These are phyloP conservation scores for Papilio demoleus DNA, from an alignment of 2,888 invertebrate species.

Conservation along the genomic window DNA sequence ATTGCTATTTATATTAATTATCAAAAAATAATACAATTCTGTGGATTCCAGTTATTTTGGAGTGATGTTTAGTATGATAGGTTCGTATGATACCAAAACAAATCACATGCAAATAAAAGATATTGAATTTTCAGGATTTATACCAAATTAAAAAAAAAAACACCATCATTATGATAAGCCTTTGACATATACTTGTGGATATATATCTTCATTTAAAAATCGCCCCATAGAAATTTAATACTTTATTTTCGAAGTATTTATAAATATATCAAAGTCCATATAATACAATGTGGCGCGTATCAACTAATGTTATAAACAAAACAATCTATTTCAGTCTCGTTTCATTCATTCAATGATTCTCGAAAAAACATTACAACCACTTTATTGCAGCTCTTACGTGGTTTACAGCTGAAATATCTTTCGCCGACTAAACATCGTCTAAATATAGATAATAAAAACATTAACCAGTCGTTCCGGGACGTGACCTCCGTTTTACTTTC, in stretches of 20 bases:
- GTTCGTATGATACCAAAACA: no score
- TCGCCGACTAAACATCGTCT: slow-evolving; percentile 59
- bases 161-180: no score
- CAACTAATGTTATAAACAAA: slow-evolving; percentile 10
- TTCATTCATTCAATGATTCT: slow-evolving; percentile 46
- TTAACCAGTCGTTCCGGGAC: slow-evolving; percentile 53
- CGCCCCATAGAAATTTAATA: neutral
- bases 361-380: slow-evolving; percentile 45
- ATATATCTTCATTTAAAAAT: slow-evolving; percentile 1
- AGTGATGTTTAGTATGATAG: no score
- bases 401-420: slow-evolving; percentile 57
- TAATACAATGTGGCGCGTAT: neutral
- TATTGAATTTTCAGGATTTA: no score
- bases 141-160: neutral
- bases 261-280: neutral
- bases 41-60: no score
- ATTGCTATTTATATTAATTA: no score
- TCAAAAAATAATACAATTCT: no score
- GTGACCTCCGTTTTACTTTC: slow-evolving; percentile 50
- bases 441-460: slow-evolving; percentile 55
- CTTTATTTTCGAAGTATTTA: neutral
- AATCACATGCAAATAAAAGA: no score
- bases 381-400: slow-evolving; percentile 45
- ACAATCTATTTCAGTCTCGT: slow-evolving; percentile 27
- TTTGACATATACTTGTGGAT: no score